Evolutionary conservation across 2,113 vertebrate species (phyloP).

Genomic region (Pycnonotus jocosus): DNA sequence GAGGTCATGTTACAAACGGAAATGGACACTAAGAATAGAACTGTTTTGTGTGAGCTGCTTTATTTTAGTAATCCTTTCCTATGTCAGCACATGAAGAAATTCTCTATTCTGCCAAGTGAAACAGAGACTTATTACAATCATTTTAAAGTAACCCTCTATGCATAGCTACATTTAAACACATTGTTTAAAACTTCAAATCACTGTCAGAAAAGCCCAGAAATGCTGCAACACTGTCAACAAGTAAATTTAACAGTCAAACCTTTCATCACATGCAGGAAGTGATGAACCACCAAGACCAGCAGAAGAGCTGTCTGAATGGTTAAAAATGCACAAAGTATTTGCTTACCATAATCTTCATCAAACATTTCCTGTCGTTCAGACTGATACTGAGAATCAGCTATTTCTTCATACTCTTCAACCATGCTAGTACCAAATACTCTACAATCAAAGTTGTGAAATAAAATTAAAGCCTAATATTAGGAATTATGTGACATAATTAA

Average conservation of each 20-base stretch:
- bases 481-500: not conserved
- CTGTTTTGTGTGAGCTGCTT: not conserved
- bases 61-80: not conserved
- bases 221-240: not conserved
- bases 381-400: conserved; percentile 93
- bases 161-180: not conserved
- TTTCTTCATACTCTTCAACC: conserved; percentile 99
- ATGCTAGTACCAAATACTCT: conserved; percentile 99
- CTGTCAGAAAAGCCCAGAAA: not conserved
- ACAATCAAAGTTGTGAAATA: conserved; percentile 6
- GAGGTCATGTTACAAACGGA: not conserved
- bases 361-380: conserved; percentile 89
- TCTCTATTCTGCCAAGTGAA: not conserved
- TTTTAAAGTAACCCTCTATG: not conserved
- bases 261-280: not conserved
- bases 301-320: not conserved
- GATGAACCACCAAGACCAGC: not conserved
- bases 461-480: not conserved
- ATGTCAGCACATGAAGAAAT: not conserved
- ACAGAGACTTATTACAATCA: not conserved
- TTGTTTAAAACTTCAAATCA: not conserved
- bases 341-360: conserved; percentile 94
- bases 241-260: not conserved
- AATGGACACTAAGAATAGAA: not conserved
- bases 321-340: not conserved